phyloP scores from a whole-genome alignment of 2,888 invertebrate species.

The Mythimna vitellina region DNA sequence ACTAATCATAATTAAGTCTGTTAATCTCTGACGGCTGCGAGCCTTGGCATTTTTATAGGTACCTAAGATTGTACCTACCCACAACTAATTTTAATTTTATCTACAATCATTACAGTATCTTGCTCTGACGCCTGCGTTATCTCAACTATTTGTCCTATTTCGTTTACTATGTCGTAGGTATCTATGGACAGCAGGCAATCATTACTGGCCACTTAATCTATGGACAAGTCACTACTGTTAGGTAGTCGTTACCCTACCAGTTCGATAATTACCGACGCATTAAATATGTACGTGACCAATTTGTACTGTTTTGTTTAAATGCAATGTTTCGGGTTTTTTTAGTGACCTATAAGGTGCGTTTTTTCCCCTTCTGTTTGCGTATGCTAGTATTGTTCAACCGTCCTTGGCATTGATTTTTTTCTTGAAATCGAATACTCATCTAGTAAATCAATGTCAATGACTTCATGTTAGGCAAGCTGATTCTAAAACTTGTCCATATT shows the following conservation, averaged over 20 bases:
- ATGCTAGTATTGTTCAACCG: conserved; percentile 5
- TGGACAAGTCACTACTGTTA: conserved; percentile 45
- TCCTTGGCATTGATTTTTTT: conserved; percentile 47
- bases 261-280: conserved; percentile 65
- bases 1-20: conserved; percentile 36
- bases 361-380: conserved; percentile 38
- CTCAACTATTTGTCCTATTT: conserved; percentile 78
- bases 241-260: conserved; percentile 56
- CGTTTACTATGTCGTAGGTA: conserved; percentile 61
- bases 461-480: neutral
- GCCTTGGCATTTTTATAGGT: conserved; percentile 71
- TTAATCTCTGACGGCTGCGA: conserved; percentile 40
- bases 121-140: conserved; percentile 76
- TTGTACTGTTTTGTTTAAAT: conserved; percentile 37
- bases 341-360: conserved; percentile 6
- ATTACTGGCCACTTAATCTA: conserved; percentile 59
- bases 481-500: neutral
- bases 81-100: conserved; percentile 55
- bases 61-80: conserved; percentile 49
- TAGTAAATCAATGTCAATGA: neutral
- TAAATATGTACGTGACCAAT: conserved; percentile 66
- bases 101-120: conserved; percentile 72
- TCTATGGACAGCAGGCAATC: conserved; percentile 58
- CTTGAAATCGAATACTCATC: conserved; percentile 31
- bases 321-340: conserved; percentile 48